phyloP scores from a whole-genome alignment of 2,888 invertebrate species.

The Drosophila cognata region DNA sequence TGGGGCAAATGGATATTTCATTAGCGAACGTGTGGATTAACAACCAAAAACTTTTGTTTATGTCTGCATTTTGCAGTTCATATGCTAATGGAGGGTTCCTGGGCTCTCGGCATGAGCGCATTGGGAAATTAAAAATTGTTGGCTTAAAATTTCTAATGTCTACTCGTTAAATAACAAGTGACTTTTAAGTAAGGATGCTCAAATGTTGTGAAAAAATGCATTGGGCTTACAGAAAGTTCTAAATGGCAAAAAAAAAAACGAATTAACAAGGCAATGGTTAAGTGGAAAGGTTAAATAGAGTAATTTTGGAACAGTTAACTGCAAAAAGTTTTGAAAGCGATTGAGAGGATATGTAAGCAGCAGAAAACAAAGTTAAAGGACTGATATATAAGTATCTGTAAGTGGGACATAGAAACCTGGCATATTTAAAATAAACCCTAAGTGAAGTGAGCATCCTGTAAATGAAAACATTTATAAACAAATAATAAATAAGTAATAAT shows the following conservation, averaged over 20 bases:
- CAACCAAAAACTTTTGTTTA: slow-evolving; percentile 65
- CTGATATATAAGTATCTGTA: no score
- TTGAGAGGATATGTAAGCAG: neutral
- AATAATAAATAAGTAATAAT: neutral
- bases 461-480: neutral
- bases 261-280: slow-evolving; percentile 9
- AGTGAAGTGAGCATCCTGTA: neutral
- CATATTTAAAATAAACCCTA: neutral
- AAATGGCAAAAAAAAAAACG: neutral
- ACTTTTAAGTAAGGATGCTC: slow-evolving; percentile 14
- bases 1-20: slow-evolving; percentile 72
- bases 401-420: neutral
- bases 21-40: slow-evolving; percentile 69
- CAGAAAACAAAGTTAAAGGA: neutral
- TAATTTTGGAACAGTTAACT: neutral
- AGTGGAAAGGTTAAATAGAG: neutral
- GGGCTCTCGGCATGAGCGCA: slow-evolving; percentile 52
- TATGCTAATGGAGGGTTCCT: slow-evolving; percentile 60
- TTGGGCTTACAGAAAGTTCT: neutral
- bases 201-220: neutral
- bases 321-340: neutral
- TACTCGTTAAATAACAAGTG: slow-evolving; percentile 31
- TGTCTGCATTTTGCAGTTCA: slow-evolving; percentile 57
- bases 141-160: slow-evolving; percentile 35
- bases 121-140: slow-evolving; percentile 69